phyloP scores from a whole-genome alignment of 2,113 vertebrate species.

The Pristiophorus japonicus region DNA sequence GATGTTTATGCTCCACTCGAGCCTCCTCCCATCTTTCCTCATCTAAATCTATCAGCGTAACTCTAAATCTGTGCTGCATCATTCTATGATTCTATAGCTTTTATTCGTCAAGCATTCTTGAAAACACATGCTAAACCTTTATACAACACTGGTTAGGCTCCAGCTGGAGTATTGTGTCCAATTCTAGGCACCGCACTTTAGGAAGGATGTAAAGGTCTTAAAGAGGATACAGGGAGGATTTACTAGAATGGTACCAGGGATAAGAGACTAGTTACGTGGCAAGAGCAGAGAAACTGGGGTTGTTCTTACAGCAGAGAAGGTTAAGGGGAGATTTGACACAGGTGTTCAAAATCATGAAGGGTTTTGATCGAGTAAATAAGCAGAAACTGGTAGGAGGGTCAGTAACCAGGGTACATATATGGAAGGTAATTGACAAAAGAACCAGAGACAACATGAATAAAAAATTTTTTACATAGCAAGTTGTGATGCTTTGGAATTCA shows the following conservation, averaged over 20 bases:
- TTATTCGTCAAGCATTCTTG: too few relatives aligned
- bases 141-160: background rate
- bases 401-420: background rate
- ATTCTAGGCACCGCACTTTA: background rate
- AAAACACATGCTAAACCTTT: too few relatives aligned
- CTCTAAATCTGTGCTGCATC: too few relatives aligned
- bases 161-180: background rate
- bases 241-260: background rate
- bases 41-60: too few relatives aligned
- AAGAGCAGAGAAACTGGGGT: background rate
- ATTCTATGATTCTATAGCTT: too few relatives aligned
- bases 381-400: background rate
- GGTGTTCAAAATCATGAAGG: background rate
- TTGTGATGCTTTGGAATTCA: background rate
- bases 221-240: background rate
- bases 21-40: too few relatives aligned
- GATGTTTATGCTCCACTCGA: too few relatives aligned
- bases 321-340: background rate
- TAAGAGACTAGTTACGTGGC: background rate
- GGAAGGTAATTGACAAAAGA: background rate
- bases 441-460: background rate
- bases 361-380: background rate
- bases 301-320: background rate
- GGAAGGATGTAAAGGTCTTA: background rate
- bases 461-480: background rate